phyloP scores from a whole-genome alignment of 2,888 invertebrate species.

The Lepidonotus clava region DNA sequence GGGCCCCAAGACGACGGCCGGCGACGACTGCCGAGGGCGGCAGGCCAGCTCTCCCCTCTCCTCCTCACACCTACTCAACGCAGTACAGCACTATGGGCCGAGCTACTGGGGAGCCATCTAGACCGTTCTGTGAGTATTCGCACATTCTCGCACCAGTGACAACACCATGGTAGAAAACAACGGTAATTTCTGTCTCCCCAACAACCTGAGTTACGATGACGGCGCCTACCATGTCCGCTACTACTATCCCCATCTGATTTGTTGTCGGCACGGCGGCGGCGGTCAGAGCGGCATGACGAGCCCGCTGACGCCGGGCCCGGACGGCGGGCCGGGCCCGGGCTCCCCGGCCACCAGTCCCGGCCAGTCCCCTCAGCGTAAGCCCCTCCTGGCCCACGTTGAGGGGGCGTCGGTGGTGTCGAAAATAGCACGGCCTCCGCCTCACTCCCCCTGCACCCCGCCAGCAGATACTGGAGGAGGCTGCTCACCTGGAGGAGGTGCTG shows the following conservation, averaged over 20 bases:
- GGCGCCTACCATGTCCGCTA: constrained; percentile 3
- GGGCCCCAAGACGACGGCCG: too few species aligned
- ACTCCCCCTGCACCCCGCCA: neutral
- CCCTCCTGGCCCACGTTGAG: constrained; percentile 15
- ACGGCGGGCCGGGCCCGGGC: neutral
- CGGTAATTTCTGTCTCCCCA: constrained; percentile 11
- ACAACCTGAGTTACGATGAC: constrained; percentile 20
- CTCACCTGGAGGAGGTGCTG: neutral
- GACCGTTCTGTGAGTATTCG: too few species aligned
- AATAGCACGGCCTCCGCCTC: constrained; percentile 19
- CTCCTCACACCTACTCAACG: neutral
- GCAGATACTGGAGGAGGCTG: too few species aligned
- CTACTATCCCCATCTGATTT: constrained; percentile 28
- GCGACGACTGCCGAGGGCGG: neutral
- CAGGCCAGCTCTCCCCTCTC: neutral
- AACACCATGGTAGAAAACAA: constrained; percentile 37
- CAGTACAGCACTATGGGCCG: neutral
- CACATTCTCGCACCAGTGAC: neutral
- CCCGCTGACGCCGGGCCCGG: neutral
- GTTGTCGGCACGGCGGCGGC: neutral
- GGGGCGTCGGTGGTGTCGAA: constrained; percentile 28
- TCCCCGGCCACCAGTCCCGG: neutral
- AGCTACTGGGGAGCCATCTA: neutral
- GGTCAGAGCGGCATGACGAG: neutral
- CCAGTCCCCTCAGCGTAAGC: neutral